Conservation (phyloP, 2,797 vertebrate genomes). For the Aplochiton taeniatus region DNA sequence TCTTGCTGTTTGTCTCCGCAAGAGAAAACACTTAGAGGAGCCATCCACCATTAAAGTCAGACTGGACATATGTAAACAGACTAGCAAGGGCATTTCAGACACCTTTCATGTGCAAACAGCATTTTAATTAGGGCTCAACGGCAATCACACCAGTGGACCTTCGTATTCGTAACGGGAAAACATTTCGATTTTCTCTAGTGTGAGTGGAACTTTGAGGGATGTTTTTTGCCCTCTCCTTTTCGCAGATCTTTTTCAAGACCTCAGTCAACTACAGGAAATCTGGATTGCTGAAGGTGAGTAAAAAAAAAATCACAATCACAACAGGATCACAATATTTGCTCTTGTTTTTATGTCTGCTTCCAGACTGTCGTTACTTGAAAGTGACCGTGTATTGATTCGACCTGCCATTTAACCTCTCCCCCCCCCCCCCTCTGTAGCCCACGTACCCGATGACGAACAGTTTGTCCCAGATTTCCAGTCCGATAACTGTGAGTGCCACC, state of each 20-base stretch:
- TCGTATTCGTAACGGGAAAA: too few species aligned
- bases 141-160: too few species aligned
- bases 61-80: too few species aligned
- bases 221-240: constrained; percentile 35
- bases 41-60: too few species aligned
- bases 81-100: too few species aligned
- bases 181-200: too few species aligned
- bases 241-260: constrained; percentile 93
- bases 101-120: too few species aligned
- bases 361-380: neutral
- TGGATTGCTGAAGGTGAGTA: constrained; percentile 94
- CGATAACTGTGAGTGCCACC: constrained; percentile 86
- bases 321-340: neutral
- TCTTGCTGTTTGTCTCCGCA: too few species aligned
- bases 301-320: too few species aligned
- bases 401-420: neutral
- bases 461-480: constrained; percentile 98
- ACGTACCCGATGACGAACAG: constrained; percentile 93
- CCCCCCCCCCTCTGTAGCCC: constrained; percentile 67
- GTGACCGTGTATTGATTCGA: neutral
- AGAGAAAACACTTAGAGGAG: too few species aligned
- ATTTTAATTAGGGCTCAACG: too few species aligned
- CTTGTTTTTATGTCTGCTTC: neutral
- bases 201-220: neutral
- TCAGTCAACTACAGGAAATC: constrained; percentile 92